Evolutionary conservation across 2,797 vertebrate genomes (phyloP).

Genomic region (Anguilla anguilla): DNA sequence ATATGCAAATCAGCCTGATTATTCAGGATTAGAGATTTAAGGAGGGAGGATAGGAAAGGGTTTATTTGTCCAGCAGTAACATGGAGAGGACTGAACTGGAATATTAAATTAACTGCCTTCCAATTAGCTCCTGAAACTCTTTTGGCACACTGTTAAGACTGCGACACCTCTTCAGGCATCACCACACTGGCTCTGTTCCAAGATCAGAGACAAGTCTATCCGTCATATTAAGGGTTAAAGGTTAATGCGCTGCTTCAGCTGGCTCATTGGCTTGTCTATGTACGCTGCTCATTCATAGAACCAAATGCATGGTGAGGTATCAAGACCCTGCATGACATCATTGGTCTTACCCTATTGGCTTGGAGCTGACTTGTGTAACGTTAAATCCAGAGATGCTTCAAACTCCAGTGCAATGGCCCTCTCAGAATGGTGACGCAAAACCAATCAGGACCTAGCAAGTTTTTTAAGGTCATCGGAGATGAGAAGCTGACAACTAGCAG

Average conservation of each 20-base stretch:
- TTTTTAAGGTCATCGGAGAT: neutral
- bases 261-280: neutral
- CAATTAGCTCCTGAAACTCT: conserved; percentile 24
- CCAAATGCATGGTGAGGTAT: neutral
- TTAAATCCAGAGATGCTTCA: neutral
- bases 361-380: neutral
- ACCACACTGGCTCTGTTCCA: neutral
- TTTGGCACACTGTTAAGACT: neutral
- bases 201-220: neutral
- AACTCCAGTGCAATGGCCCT: neutral
- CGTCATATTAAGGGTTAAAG: neutral
- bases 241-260: neutral
- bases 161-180: neutral
- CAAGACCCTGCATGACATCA: neutral
- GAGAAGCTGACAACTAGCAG: neutral
- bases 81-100: conserved; percentile 17
- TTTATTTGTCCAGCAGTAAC: conserved; percentile 37
- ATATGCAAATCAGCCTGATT: conserved; percentile 34
- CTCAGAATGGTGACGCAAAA: neutral
- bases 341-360: neutral
- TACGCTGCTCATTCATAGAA: neutral
- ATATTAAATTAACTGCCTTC: conserved; percentile 29
- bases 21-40: conserved; percentile 34
- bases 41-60: conserved; percentile 25
- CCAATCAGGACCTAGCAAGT: neutral